These are phyloP conservation scores for Scaeva pyrastri DNA, from an alignment of 2,888 invertebrate species.

Conservation along the genomic window DNA sequence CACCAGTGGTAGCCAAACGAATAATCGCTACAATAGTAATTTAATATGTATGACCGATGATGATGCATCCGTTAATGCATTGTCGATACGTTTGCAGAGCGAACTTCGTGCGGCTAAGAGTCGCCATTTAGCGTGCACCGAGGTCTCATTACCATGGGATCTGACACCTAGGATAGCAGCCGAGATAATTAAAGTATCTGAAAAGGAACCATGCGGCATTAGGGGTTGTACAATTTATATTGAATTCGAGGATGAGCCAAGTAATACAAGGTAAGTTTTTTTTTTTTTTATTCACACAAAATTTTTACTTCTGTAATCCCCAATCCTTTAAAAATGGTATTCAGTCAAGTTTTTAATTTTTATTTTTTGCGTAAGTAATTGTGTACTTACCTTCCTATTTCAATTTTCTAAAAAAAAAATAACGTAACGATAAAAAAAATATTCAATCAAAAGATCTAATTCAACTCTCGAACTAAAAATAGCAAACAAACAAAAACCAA, in stretches of 20 bases:
- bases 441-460: slow-evolving; percentile 8
- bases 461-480: slow-evolving; percentile 26
- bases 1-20: slow-evolving; percentile 74
- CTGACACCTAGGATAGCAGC: slow-evolving; percentile 91
- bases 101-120: slow-evolving; percentile 93
- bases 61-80: slow-evolving; percentile 84
- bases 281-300: too few species aligned
- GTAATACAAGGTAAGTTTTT: slow-evolving; percentile 84
- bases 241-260: slow-evolving; percentile 90
- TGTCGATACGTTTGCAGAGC: slow-evolving; percentile 90
- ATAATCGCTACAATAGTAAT: slow-evolving; percentile 74
- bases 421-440: background rate
- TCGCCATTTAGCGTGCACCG: slow-evolving; percentile 91
- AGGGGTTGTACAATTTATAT: slow-evolving; percentile 94
- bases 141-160: slow-evolving; percentile 93
- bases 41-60: slow-evolving; percentile 77
- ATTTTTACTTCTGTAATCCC: too few species aligned
- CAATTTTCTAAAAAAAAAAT: background rate
- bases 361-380: too few species aligned
- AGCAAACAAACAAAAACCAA: slow-evolving; percentile 19
- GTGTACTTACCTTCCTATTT: too few species aligned
- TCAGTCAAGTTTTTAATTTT: background rate
- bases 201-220: slow-evolving; percentile 95
- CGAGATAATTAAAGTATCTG: slow-evolving; percentile 92
- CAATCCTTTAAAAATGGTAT: background rate